These are phyloP conservation scores for Eidolon dupreanum DNA, from an alignment of 2,797 vertebrate genomes.

Conservation along the genomic window DNA sequence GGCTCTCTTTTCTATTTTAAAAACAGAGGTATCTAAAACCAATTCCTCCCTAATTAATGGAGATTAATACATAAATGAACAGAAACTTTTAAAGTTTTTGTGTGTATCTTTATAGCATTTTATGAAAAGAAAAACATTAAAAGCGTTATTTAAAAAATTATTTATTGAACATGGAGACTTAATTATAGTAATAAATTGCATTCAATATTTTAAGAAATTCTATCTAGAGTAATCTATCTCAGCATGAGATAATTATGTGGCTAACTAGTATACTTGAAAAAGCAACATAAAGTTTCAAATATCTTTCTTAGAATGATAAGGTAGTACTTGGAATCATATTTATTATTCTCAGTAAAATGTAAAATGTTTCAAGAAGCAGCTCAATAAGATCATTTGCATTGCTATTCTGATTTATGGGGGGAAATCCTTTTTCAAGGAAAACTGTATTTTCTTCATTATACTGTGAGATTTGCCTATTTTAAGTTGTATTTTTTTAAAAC, in stretches of 20 bases:
- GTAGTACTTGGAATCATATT: neutral
- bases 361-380: neutral
- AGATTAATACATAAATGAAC: neutral
- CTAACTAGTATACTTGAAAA: neutral
- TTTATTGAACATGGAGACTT: neutral
- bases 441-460: neutral
- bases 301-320: neutral
- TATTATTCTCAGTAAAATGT: neutral
- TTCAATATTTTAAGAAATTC: constrained; percentile 19
- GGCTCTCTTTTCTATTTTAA: neutral
- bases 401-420: neutral
- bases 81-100: neutral
- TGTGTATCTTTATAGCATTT: neutral
- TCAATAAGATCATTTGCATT: neutral
- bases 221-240: neutral
- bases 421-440: neutral
- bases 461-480: neutral
- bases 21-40: neutral
- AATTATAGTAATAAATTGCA: neutral
- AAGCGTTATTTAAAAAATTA: neutral
- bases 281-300: constrained; percentile 16
- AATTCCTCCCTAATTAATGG: neutral
- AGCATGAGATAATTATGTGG: neutral
- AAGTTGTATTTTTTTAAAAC: neutral
- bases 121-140: neutral